Evolutionary conservation across 2,113 vertebrate genomes (phyloP).

Genomic region (Naja naja): DNA sequence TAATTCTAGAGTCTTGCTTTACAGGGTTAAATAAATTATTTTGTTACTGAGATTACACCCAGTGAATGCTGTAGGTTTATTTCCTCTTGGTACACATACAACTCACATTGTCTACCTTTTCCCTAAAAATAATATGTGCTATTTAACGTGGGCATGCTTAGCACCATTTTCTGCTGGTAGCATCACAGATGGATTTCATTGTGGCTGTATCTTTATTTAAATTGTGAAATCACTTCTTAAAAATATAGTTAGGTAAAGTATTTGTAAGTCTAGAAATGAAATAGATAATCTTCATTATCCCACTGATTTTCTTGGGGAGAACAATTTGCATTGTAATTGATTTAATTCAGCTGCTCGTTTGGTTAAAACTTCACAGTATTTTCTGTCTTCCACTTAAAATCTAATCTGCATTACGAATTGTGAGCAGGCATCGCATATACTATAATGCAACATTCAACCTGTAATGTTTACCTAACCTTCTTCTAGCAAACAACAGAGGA

Average conservation of each 20-base stretch:
- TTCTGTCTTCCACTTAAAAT: background rate
- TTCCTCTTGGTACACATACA: background rate
- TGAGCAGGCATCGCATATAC: background rate
- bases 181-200: background rate
- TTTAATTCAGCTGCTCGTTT: background rate
- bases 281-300: background rate
- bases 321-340: background rate
- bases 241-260: background rate
- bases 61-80: background rate
- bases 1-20: background rate
- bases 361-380: background rate
- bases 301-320: background rate
- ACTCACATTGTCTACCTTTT: background rate
- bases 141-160: background rate
- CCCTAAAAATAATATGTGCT: background rate
- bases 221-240: background rate
- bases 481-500: background rate
- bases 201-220: background rate
- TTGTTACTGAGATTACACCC: background rate
- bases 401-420: background rate
- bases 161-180: background rate
- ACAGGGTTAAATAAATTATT: background rate
- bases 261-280: background rate
- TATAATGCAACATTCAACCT: background rate
- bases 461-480: background rate